Evolutionary conservation across 2,113 vertebrate species (phyloP).

Genomic region (Rhinoptilus africanus): DNA sequence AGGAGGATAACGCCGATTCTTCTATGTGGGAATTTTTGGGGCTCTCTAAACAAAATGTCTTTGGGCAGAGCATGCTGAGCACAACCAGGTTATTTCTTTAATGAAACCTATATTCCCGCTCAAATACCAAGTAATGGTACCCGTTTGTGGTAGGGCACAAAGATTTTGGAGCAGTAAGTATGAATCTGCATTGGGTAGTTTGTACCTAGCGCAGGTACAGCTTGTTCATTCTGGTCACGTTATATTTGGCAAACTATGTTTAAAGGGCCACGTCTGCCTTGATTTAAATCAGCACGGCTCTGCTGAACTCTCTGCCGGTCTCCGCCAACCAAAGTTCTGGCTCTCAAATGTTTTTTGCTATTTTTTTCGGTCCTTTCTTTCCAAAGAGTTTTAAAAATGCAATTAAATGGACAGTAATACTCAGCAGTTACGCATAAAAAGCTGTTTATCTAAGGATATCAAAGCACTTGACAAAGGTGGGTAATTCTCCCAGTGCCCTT

Average conservation of each 20-base stretch:
- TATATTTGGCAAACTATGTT: background rate
- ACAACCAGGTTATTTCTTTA: background rate
- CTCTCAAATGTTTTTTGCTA: background rate
- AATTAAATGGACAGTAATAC: conserved; percentile 23
- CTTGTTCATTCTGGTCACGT: background rate
- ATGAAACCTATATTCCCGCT: background rate
- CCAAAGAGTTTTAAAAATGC: background rate
- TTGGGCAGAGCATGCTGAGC: background rate
- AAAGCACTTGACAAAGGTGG: conserved; percentile 30
- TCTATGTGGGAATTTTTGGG: background rate
- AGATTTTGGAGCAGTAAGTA: background rate
- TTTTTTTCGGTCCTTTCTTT: background rate
- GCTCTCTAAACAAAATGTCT: background rate
- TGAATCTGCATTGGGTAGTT: background rate
- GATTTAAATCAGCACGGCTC: background rate
- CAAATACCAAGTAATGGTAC: background rate
- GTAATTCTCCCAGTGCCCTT: conserved; percentile 38
- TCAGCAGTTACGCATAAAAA: background rate
- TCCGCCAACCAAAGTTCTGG: background rate
- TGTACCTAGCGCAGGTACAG: background rate
- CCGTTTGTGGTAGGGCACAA: background rate
- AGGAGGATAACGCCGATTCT: background rate
- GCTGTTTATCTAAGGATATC: conserved; percentile 48
- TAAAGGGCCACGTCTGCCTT: background rate
- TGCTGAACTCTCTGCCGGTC: background rate